Base-by-base conservation (phyloP, 2,888 invertebrate genomes). In the Cryptocephalus primarius region DNA sequence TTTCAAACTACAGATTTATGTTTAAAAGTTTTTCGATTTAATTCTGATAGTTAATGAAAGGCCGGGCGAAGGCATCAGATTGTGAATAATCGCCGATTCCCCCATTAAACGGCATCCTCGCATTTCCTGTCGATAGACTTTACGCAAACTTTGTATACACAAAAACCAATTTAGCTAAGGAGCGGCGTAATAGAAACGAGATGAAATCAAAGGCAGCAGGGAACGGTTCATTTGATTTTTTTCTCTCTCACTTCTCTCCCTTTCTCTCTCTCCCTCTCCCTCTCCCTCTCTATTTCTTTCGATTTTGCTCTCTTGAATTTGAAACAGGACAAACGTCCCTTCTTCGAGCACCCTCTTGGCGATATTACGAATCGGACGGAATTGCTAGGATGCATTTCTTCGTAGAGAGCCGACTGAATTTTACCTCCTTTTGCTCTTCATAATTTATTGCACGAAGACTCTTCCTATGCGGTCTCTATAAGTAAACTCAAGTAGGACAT, bases 31-130 rank as follows among this genome's bases (percentile, higher is more conserved):
- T 63, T 60, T 56, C 60, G 59, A 64, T 64, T 62, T 62, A 62
- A 61, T 60, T 53, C 57, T 52, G 55, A 57, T 59, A 60, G 58
- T 61, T 61, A 63, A 63, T 62, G 61, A 62, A 62, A 61, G 51
- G 13, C 41, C 14, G 11, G n/a, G 42, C 44, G 47, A 44, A 56
- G 53, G 57, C 59, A 58, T 59, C 59, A 60, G 62, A 60, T 61
- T 59, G 62, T 63, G 60, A 65, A 65, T 65, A 63, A 65, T 66
- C 61, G 61, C 58, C 60, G 60, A 22, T 62, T 62, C 64, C 61
- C 59, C 60, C 60, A 62, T 64, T 62, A 60, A 63, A 61, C 59
- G 59, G 58, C 60, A 55, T 55, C 54, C 59, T 58, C 55, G 57
- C 56, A 13, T 60, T 63, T 59, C 60, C 57, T 54, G 55, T 53